Evolutionary conservation across 2,888 invertebrate genomes (phyloP).

Genomic region (Mactromeris polynyma): DNA sequence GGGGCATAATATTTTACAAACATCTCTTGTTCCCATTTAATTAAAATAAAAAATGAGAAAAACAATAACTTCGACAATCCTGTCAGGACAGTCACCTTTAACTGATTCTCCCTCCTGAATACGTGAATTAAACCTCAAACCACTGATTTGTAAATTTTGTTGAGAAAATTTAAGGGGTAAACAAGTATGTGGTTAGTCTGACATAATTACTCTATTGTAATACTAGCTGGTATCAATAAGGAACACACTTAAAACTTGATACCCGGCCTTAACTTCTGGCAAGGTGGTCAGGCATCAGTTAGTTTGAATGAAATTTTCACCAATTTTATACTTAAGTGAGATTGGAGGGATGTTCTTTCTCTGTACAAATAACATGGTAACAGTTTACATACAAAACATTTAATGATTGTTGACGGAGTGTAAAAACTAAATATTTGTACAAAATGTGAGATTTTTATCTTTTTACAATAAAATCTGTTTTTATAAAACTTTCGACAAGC

Average conservation of each 20-base stretch:
- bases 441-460: neutral
- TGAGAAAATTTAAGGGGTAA: slow-evolving; percentile 32
- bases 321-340: neutral
- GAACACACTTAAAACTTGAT: slow-evolving; percentile 20
- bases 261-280: slow-evolving; percentile 1
- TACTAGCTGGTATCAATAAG: slow-evolving; percentile 3
- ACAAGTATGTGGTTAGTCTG: slow-evolving; percentile 26
- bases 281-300: slow-evolving; percentile 33
- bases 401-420: neutral
- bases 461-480: neutral
- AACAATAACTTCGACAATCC: no score
- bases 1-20: no score
- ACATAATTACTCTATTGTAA: slow-evolving; percentile 40
- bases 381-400: neutral
- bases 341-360: neutral
- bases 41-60: no score
- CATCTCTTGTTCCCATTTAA: no score
- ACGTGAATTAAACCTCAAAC: neutral
- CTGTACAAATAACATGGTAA: neutral
- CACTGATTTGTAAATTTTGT: neutral
- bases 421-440: neutral
- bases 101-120: no score
- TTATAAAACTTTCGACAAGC: no score
- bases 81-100: no score
- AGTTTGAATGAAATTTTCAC: slow-evolving; percentile 26